Percentiles rank a stretch among this genome's conserved stretches.
Conservation (phyloP, 2,797 vertebrate species). For the Todus mexicanus region DNA sequence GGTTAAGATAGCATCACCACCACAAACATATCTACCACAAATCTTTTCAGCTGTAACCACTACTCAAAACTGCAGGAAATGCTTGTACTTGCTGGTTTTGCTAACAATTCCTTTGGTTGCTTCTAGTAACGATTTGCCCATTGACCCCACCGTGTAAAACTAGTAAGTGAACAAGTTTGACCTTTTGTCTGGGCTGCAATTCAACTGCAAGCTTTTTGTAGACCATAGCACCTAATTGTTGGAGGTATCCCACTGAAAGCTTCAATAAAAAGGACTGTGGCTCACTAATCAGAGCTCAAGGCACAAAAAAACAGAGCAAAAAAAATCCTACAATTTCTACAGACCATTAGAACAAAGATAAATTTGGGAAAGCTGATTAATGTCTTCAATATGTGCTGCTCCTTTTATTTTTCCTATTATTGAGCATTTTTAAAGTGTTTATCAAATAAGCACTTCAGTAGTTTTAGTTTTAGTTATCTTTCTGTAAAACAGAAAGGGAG, state of each 20-base stretch:
- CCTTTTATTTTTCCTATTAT: background rate
- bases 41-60: background rate
- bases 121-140: background rate
- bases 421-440: background rate
- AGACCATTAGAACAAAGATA: background rate
- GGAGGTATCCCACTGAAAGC: background rate
- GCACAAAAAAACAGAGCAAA: background rate
- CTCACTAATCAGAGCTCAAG: background rate
- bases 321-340: background rate
- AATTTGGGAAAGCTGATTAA: background rate
- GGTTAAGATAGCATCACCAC: background rate
- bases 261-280: background rate
- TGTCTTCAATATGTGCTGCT: background rate
- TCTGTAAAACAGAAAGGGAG: background rate
- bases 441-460: background rate
- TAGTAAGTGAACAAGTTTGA: background rate
- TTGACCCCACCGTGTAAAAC: background rate
- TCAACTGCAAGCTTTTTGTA: background rate
- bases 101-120: background rate
- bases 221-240: background rate
- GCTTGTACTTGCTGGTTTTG: background rate
- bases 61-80: background rate
- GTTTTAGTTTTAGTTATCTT: background rate
- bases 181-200: background rate
- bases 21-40: slow-evolving; percentile 12